Conservation (phyloP, 2,797 vertebrate species). For the Hippopotamyrus pictus region DNA sequence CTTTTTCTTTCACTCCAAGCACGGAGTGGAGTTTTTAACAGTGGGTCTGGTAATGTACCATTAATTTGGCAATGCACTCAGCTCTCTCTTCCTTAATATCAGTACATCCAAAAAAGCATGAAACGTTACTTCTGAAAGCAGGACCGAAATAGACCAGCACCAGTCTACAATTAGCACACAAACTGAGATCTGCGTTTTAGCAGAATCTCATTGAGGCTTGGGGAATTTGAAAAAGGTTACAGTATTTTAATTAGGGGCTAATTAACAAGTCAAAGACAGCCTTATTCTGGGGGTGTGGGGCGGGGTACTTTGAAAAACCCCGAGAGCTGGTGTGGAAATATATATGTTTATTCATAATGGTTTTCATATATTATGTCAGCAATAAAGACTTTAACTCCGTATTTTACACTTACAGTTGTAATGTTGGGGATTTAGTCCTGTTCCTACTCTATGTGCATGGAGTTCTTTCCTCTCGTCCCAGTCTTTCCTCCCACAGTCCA, state of each 20-base stretch:
- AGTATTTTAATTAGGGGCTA: neutral
- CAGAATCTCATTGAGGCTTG: neutral
- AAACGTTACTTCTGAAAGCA: neutral
- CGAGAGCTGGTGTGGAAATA: neutral
- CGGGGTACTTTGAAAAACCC: neutral
- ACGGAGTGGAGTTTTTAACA: neutral
- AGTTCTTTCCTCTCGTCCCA: neutral
- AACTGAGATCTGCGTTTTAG: neutral
- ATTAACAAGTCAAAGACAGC: neutral
- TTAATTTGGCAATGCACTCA: neutral
- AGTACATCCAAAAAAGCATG: neutral
- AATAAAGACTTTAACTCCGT: neutral
- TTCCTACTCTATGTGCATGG: neutral
- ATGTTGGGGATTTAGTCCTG: neutral
- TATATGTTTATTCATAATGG: neutral
- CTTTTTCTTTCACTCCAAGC: neutral
- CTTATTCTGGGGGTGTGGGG: neutral
- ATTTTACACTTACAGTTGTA: neutral
- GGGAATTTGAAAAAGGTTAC: neutral
- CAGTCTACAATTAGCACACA: neutral
- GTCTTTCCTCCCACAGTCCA: neutral
- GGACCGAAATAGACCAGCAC: neutral
- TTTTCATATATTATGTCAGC: neutral
- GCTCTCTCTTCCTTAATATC: neutral
- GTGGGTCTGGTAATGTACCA: neutral